Evolutionary conservation across 2,888 invertebrate species (phyloP).

Genomic region (Drosophila subsilvestris): DNA sequence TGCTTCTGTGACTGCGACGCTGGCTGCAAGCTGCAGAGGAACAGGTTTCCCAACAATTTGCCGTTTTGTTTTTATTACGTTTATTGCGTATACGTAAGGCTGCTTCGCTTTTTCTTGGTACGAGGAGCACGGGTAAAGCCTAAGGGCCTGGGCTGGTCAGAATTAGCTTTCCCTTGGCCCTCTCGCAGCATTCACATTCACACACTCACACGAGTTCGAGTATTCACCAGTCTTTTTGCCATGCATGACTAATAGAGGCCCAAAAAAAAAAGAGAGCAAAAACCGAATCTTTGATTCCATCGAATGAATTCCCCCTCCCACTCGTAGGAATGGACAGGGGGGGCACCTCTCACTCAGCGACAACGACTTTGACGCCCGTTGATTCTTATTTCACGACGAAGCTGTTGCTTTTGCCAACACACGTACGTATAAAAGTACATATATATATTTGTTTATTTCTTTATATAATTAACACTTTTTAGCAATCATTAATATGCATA

Average conservation of each 20-base stretch:
- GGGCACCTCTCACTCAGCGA: neutral
- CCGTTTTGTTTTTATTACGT: conserved; percentile 40
- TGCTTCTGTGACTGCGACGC: conserved; percentile 4
- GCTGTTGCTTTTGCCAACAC: conserved; percentile 61
- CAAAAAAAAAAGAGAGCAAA: conserved; percentile 33
- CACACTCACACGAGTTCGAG: conserved; percentile 1
- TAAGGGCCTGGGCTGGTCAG: neutral
- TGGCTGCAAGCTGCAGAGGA: conserved; percentile 31
- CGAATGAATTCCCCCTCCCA: neutral
- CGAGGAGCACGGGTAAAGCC: conserved; percentile 2
- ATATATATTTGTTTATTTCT: conserved; percentile 33
- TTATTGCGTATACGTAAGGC: conserved; percentile 45
- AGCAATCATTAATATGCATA: conserved; percentile 41
- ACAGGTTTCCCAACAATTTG: conserved; percentile 54
- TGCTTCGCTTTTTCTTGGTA: conserved; percentile 1
- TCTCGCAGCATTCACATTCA: conserved; percentile 1
- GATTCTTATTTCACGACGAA: conserved; percentile 62
- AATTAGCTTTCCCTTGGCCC: conserved; percentile 13
- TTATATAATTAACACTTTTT: conserved; percentile 76
- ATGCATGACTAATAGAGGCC: conserved; percentile 63
- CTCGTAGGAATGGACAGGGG: conserved; percentile 39
- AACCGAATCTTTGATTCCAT: conserved; percentile 13
- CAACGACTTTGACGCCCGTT: conserved; percentile 34
- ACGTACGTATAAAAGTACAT: conserved; percentile 3
- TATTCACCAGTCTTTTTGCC: conserved; percentile 21